Percentiles rank a stretch among this genome's conserved stretches.
Evolutionary conservation across 1,140 invertebrate genomes (phyloP).

Genomic region (Pseudomyrmex flavicornis): DNA sequence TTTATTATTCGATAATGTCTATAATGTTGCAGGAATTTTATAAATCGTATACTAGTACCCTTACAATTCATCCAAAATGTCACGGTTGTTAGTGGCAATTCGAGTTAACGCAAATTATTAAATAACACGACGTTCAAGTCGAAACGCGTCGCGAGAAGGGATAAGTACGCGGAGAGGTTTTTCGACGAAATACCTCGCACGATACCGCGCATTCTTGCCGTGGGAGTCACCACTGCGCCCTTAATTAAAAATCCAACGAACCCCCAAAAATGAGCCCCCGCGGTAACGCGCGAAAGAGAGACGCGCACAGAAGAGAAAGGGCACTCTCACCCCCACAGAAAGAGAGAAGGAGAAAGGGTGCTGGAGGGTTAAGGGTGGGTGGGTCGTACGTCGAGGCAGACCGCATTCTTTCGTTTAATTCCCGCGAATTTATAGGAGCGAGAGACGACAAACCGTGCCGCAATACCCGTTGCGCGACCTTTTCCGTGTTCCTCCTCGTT

Average conservation of each 20-base stretch:
- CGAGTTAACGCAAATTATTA: conserved; percentile 56
- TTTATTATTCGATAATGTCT: too few species aligned
- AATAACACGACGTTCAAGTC: conserved; percentile 51
- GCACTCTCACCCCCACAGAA: conserved; percentile 12
- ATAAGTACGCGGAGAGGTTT: conserved; percentile 69
- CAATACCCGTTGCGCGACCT: conserved; percentile 69
- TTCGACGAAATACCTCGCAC: conserved; percentile 74
- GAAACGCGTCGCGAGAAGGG: conserved; percentile 22
- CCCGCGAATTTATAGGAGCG: conserved; percentile 85
- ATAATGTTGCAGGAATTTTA: neutral
- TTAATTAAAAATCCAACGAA: conserved; percentile 86
- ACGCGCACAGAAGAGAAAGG: conserved; percentile 31
- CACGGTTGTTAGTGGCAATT: neutral
- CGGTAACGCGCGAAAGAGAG: conserved; percentile 58
- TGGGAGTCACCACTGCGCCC: conserved; percentile 84
- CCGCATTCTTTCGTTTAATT: conserved; percentile 86
- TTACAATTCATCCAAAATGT: neutral
- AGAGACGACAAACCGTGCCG: conserved; percentile 78
- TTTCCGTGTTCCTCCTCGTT: conserved; percentile 73
- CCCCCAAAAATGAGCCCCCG: conserved; percentile 78
- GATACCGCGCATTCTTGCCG: conserved; percentile 84
- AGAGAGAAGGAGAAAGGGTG: conserved; percentile 50
- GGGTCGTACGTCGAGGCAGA: conserved; percentile 83
- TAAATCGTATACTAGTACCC: neutral
- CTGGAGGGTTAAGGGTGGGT: conserved; percentile 74